phyloP scores from a whole-genome alignment of 2,797 vertebrate species.

The Heteromormyrus szaboi region DNA sequence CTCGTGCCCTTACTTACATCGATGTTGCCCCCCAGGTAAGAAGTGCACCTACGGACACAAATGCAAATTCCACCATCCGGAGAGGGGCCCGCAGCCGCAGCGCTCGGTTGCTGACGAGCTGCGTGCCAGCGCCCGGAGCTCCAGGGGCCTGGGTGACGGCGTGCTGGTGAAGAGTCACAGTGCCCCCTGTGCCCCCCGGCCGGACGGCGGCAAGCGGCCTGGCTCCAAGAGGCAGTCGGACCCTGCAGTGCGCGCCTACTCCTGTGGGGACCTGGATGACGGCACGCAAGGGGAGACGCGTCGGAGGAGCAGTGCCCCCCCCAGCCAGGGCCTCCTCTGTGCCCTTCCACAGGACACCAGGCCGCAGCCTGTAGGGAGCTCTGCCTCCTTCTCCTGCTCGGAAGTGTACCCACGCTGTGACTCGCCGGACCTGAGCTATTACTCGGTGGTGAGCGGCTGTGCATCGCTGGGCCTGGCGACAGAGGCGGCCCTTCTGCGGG shows the following conservation, averaged over 20 bases:
- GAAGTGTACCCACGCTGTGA: conserved; percentile 88
- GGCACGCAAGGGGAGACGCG: conserved; percentile 78
- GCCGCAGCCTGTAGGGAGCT: conserved; percentile 60
- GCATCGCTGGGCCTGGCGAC: conserved; percentile 72
- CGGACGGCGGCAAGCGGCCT: conserved; percentile 69
- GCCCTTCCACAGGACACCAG: conserved; percentile 72
- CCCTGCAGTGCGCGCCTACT: conserved; percentile 81
- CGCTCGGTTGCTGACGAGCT: conserved; percentile 91
- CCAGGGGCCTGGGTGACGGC: conserved; percentile 73
- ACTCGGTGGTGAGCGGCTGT: conserved; percentile 79
- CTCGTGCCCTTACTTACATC: background rate
- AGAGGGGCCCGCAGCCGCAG: conserved; percentile 88
- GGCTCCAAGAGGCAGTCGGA: conserved; percentile 85
- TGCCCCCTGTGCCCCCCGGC: conserved; percentile 75
- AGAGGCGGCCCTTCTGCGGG: conserved; percentile 71
- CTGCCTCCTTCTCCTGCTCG: conserved; percentile 63
- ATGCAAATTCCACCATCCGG: conserved; percentile 96
- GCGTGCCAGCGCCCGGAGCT: conserved; percentile 86
- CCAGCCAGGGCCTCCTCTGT: conserved; percentile 65
- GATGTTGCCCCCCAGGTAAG: conserved; percentile 67
- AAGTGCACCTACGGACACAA: conserved; percentile 98
- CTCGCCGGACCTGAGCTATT: conserved; percentile 84
- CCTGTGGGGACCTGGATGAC: conserved; percentile 86
- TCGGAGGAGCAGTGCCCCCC: conserved; percentile 42
- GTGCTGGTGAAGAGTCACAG: conserved; percentile 95